phyloP scores from a whole-genome alignment of 2,888 invertebrate species.

The Drepanosiphum platanoidis region DNA sequence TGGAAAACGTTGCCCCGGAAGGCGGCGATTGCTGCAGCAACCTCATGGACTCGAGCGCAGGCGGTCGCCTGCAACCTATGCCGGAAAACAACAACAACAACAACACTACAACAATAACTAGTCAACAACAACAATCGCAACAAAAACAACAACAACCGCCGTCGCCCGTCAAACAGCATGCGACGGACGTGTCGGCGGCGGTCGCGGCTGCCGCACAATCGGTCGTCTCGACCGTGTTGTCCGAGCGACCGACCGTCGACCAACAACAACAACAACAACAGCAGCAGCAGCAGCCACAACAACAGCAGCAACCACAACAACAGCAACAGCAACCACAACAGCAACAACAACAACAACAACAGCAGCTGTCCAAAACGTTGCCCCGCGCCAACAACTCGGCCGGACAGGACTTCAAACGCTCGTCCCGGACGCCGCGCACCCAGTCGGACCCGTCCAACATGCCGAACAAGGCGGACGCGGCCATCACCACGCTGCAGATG shows the following conservation, averaged over 20 bases:
- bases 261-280: slow-evolving; percentile 6
- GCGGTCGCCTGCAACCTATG: slow-evolving; percentile 18
- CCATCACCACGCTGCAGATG: slow-evolving; percentile 16
- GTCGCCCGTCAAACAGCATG: slow-evolving; percentile 26
- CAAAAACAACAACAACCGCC: slow-evolving; percentile 37
- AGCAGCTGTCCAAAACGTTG: slow-evolving; percentile 46
- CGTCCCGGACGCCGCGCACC: slow-evolving; percentile 64
- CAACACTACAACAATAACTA: slow-evolving; percentile 24
- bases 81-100: slow-evolving; percentile 11
- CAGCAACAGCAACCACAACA: slow-evolving; percentile 24
- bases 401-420: slow-evolving; percentile 64
- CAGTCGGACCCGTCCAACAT: slow-evolving; percentile 65
- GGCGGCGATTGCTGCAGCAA: slow-evolving; percentile 19
- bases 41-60: not conserved
- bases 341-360: slow-evolving; percentile 4
- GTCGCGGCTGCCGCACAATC: slow-evolving; percentile 65
- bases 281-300: slow-evolving; percentile 19
- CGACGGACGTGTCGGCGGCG: slow-evolving; percentile 64
- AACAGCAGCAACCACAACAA: not conserved
- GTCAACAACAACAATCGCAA: slow-evolving; percentile 40
- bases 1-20: slow-evolving; percentile 55
- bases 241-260: slow-evolving; percentile 19
- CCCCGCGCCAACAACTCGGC: slow-evolving; percentile 66
- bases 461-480: slow-evolving; percentile 63
- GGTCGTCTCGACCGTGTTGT: slow-evolving; percentile 65